Percentiles rank a stretch among this genome's conserved stretches.
Conservation (phyloP, 2,797 vertebrate species). For the Ctenosaura bakeri region DNA sequence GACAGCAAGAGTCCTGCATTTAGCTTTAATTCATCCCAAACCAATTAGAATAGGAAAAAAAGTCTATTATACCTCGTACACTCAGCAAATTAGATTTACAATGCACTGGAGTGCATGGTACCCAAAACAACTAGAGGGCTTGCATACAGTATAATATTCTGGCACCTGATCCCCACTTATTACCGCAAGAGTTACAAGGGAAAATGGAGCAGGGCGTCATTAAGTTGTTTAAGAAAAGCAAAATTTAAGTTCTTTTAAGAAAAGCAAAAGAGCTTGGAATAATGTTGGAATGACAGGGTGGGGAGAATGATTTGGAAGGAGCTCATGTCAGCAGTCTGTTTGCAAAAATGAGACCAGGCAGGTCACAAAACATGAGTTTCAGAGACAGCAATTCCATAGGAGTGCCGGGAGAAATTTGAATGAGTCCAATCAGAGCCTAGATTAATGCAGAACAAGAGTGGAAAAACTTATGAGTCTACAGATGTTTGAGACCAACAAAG, state of each 20-base stretch:
- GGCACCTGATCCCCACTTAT: conserved; percentile 10
- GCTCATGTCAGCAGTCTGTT: not conserved
- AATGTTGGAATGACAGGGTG: too few relatives aligned
- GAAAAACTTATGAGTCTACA: not conserved
- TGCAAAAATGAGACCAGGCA: not conserved
- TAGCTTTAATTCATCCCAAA: conserved; percentile 45
- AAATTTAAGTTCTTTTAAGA: too few relatives aligned
- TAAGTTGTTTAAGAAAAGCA: conserved; percentile 7
- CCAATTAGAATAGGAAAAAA: conserved; percentile 52
- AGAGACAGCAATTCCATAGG: not conserved
- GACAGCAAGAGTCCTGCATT: conserved; percentile 21
- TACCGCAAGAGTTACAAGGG: not conserved
- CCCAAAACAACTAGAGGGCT: conserved; percentile 17
- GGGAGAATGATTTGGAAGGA: not conserved
- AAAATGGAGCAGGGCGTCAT: not conserved
- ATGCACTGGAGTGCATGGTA: fast-evolving
- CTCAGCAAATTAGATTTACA: conserved; percentile 25
- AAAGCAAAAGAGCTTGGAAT: not conserved
- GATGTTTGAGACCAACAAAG: too few relatives aligned
- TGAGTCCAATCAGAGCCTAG: not conserved
- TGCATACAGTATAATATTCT: not conserved
- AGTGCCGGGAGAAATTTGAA: not conserved
- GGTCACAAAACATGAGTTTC: not conserved
- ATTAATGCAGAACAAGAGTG: not conserved
- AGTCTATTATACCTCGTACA: conserved; percentile 8